These are phyloP conservation scores for Chrysopilus asiliformis DNA, from an alignment of 2,888 invertebrate species.

Conservation along the genomic window DNA sequence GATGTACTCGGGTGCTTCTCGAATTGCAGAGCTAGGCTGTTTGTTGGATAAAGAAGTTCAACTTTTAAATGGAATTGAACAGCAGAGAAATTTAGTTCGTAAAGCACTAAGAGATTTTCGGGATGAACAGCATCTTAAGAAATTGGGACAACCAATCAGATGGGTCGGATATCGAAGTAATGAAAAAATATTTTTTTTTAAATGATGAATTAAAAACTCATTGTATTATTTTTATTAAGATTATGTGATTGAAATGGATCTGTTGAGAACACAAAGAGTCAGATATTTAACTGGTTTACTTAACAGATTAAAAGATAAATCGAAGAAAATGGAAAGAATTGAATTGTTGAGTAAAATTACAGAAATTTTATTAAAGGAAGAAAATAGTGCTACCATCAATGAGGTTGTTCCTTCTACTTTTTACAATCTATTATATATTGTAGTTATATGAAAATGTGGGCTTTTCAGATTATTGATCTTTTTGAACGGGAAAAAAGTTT, in stretches of 20 bases:
- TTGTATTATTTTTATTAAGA: conserved; percentile 19
- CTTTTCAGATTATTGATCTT: conserved; percentile 25
- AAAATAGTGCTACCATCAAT: no score
- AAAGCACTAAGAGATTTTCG: conserved; percentile 46
- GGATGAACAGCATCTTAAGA: conserved; percentile 48
- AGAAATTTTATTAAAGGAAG: conserved; percentile 37
- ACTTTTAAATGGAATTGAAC: conserved; percentile 53
- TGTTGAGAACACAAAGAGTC: conserved; percentile 65
- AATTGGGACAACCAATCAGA: conserved; percentile 56
- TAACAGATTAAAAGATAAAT: conserved; percentile 45
- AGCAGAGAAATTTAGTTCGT: conserved; percentile 46
- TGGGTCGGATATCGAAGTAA: conserved; percentile 61
- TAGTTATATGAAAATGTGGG: no score
- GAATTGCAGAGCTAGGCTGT: conserved; percentile 54
- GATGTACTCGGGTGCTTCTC: conserved; percentile 51
- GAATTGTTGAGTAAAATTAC: conserved; percentile 57
- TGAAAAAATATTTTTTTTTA: not conserved
- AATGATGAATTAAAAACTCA: not conserved
- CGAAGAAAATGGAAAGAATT: conserved; percentile 50
- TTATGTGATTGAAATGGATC: conserved; percentile 60
- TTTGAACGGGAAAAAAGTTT: conserved; percentile 32
- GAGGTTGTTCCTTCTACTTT: no score
- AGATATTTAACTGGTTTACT: conserved; percentile 61
- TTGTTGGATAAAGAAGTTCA: conserved; percentile 62
- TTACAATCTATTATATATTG: no score